phyloP scores from a whole-genome alignment of 1,140 invertebrate genomes.

The Drosophila sturtevanti region DNA sequence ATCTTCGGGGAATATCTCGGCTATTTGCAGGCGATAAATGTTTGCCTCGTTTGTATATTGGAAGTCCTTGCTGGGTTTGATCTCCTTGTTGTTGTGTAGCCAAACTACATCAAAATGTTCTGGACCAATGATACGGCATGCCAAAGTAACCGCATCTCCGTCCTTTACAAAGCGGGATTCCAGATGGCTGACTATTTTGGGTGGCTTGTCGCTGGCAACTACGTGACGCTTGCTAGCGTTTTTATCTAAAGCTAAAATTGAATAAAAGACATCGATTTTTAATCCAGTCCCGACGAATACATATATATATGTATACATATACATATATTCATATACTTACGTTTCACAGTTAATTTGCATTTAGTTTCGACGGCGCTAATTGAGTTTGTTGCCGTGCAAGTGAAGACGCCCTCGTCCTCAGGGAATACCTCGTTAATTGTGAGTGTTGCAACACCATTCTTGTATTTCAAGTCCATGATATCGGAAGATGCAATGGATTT shows the following conservation, averaged over 20 bases:
- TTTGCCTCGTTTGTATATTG: slow-evolving; percentile 95
- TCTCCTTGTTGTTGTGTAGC: slow-evolving; percentile 98
- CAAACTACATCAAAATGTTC: slow-evolving; percentile 96
- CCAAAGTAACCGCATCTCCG: slow-evolving; percentile 92
- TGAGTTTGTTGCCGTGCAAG: slow-evolving; percentile 95
- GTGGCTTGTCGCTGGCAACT: slow-evolving; percentile 86
- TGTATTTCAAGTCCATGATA: slow-evolving; percentile 95
- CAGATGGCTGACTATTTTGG: slow-evolving; percentile 92
- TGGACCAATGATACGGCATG: slow-evolving; percentile 93
- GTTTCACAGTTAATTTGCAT: slow-evolving; percentile 91
- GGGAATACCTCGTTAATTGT: slow-evolving; percentile 96
- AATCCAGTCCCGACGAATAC: too few relatives aligned
- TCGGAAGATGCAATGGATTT: slow-evolving; percentile 90
- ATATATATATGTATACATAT: too few relatives aligned
- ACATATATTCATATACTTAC: slow-evolving; percentile 85
- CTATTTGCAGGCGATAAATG: slow-evolving; percentile 94
- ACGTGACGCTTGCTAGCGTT: slow-evolving; percentile 83
- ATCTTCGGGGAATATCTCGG: slow-evolving; percentile 96
- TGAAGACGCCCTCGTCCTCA: slow-evolving; percentile 95
- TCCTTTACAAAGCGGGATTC: slow-evolving; percentile 91
- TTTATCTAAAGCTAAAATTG: slow-evolving; percentile 86
- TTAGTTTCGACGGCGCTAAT: slow-evolving; percentile 91
- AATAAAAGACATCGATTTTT: slow-evolving; percentile 18
- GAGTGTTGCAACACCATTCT: slow-evolving; percentile 92
- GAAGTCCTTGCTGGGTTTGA: slow-evolving; percentile 98